These are phyloP conservation scores for Pycnomerus fuliginosus DNA, from an alignment of 2,888 invertebrate genomes.

Conservation along the genomic window DNA sequence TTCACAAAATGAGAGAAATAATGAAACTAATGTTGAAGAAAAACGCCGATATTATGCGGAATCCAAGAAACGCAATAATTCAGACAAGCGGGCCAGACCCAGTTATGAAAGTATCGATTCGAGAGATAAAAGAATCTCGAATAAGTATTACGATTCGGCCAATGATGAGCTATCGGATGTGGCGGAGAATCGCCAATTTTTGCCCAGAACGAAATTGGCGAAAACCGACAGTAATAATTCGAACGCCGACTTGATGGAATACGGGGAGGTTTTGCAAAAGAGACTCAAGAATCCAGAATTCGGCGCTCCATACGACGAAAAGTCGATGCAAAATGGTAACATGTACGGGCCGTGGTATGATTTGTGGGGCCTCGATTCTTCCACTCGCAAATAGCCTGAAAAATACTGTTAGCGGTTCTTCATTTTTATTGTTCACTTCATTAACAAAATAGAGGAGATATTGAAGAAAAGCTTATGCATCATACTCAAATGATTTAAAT, in stretches of 20 bases:
- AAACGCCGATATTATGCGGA: slow-evolving; percentile 39
- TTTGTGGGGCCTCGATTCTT: slow-evolving; percentile 77
- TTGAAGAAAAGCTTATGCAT: too few relatives aligned
- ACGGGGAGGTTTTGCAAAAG: slow-evolving; percentile 51
- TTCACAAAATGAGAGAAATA: slow-evolving; percentile 24
- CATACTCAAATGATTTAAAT: too few relatives aligned
- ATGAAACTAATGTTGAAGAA: slow-evolving; percentile 33
- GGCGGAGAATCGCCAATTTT: slow-evolving; percentile 58
- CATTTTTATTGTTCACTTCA: too few relatives aligned
- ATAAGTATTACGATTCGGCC: slow-evolving; percentile 47
- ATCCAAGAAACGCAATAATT: slow-evolving; percentile 28
- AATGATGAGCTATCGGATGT: slow-evolving; percentile 49
- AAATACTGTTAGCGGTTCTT: slow-evolving; percentile 22
- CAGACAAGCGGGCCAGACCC: slow-evolving; percentile 38
- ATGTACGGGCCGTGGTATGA: slow-evolving; percentile 89
- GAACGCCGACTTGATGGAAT: slow-evolving; percentile 48
- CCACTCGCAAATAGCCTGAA: slow-evolving; percentile 56
- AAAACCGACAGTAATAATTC: slow-evolving; percentile 56
- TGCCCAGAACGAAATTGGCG: slow-evolving; percentile 70
- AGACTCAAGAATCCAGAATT: slow-evolving; percentile 51
- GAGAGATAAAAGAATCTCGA: slow-evolving; percentile 34
- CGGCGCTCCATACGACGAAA: slow-evolving; percentile 51
- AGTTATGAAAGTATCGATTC: slow-evolving; percentile 50
- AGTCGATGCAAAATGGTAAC: slow-evolving; percentile 63
- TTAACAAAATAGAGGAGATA: too few relatives aligned